A percentile compares a stretch with the other conserved stretches of the same genome.
Conservation (phyloP, 1,140 invertebrate genomes). For the Brachionus asplanchnoidis region DNA sequence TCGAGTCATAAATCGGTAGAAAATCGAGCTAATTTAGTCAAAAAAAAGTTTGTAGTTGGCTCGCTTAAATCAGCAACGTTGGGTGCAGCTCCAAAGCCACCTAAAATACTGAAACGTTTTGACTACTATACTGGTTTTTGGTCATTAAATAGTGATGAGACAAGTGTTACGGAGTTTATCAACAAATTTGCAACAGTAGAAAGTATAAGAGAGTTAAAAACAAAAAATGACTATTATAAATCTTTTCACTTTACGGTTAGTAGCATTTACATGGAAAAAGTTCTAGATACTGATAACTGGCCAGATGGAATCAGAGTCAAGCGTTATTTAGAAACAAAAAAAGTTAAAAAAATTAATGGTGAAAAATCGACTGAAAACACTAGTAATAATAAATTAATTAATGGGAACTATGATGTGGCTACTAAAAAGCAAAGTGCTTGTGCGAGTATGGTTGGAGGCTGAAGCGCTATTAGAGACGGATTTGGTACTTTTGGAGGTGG, state of each 20-base stretch:
- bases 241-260: conserved; percentile 5
- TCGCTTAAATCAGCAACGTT: background rate
- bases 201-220: background rate
- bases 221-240: background rate
- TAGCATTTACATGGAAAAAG: background rate
- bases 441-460: background rate
- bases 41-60: background rate
- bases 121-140: conserved; percentile 15
- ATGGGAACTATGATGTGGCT: background rate
- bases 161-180: background rate
- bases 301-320: conserved; percentile 2
- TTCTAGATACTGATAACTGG: background rate
- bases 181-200: background rate
- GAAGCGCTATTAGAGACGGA: background rate
- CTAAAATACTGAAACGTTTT: background rate
- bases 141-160: conserved; percentile 15
- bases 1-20: background rate
- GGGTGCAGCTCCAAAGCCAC: background rate
- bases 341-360: background rate
- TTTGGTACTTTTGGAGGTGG: background rate
- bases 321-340: background rate
- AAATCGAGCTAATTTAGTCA: background rate
- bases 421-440: background rate
- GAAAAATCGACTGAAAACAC: background rate
- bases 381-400: background rate